phyloP scores from a whole-genome alignment of 2,113 vertebrate species.

The Heterotilapia buettikoferi region DNA sequence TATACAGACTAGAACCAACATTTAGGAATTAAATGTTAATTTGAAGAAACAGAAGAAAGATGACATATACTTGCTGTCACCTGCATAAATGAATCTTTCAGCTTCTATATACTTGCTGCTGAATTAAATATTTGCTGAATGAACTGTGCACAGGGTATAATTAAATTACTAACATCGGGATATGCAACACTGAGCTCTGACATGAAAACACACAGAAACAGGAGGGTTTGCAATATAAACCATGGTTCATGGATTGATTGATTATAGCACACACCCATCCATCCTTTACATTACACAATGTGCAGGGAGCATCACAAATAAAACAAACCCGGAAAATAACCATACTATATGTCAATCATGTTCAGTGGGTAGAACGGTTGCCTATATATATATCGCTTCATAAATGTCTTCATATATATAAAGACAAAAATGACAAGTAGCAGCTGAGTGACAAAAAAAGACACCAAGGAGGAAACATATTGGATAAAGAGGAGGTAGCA shows the following conservation, averaged over 20 bases:
- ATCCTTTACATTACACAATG: not conserved
- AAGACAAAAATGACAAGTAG: not conserved
- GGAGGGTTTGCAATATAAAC: not conserved
- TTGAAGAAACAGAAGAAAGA: not conserved
- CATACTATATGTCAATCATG: not conserved
- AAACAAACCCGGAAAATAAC: not conserved
- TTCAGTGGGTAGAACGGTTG: not conserved
- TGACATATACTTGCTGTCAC: not conserved
- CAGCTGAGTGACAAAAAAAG: not conserved
- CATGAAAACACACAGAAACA: not conserved
- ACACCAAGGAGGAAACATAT: not conserved
- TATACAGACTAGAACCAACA: not conserved
- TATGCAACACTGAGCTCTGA: not conserved
- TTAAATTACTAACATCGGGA: not conserved
- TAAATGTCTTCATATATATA: not conserved
- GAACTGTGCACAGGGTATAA: not conserved
- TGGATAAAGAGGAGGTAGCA: slow-evolving; percentile 16
- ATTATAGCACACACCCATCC: not conserved
- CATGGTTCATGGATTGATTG: not conserved
- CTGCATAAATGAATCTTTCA: not conserved
- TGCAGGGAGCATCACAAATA: not conserved
- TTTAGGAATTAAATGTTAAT: not conserved
- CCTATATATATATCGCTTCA: not conserved
- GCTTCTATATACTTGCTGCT: not conserved
- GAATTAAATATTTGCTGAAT: not conserved